Evolutionary conservation across 2,797 vertebrate species (phyloP).

Genomic region (Sebastes nivosus): DNA sequence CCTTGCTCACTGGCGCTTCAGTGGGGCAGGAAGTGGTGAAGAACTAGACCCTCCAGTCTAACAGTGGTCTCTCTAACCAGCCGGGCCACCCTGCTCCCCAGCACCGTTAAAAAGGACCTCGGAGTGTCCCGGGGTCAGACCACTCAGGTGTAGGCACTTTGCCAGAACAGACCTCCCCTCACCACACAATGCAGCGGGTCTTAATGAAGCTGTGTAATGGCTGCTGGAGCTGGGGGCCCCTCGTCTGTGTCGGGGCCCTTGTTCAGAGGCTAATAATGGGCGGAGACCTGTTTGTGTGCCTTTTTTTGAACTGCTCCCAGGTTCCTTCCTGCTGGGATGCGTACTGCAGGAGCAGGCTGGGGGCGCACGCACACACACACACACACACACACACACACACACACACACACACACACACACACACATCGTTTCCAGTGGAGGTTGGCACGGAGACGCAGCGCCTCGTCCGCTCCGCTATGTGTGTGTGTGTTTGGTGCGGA

Average conservation of each 20-base stretch:
- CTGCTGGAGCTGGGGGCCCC: slow-evolving; percentile 43
- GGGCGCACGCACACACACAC: slow-evolving; percentile 9
- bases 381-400: too few species aligned
- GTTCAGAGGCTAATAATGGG: slow-evolving; percentile 63
- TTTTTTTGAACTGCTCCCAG: slow-evolving; percentile 57
- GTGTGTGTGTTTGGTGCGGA: slow-evolving; percentile 5
- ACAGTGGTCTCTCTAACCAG: slow-evolving; percentile 23
- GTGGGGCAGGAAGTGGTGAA: slow-evolving; percentile 1
- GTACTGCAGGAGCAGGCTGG: slow-evolving; percentile 70
- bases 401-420: neutral
- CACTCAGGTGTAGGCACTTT: slow-evolving; percentile 33
- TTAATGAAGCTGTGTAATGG: slow-evolving; percentile 33
- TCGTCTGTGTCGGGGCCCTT: slow-evolving; percentile 40
- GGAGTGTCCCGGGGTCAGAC: slow-evolving; percentile 47
- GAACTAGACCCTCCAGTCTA: neutral
- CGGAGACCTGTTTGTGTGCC: slow-evolving; percentile 68
- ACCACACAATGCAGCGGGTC: slow-evolving; percentile 39
- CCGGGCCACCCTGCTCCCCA: slow-evolving; percentile 9
- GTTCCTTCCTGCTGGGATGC: slow-evolving; percentile 70
- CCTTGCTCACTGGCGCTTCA: slow-evolving; percentile 21
- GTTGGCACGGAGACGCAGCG: slow-evolving; percentile 69
- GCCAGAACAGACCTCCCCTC: slow-evolving; percentile 28
- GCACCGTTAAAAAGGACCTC: slow-evolving; percentile 17
- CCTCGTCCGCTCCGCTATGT: slow-evolving; percentile 39
- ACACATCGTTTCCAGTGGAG: slow-evolving; percentile 44